Conservation (phyloP, 92 coral and sea anemone genomes). For the Metridium senile region DNA sequence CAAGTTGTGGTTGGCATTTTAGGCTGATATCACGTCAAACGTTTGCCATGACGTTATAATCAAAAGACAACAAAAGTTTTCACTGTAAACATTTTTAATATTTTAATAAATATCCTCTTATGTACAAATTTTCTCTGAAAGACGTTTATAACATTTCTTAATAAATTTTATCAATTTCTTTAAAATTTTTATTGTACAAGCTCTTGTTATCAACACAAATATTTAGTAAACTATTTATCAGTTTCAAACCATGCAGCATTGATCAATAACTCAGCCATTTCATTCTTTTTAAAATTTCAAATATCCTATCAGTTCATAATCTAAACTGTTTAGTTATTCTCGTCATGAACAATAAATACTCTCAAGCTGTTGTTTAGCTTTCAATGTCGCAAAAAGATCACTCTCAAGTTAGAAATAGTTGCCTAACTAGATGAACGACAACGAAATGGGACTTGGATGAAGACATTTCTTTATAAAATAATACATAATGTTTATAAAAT, state of each 20-base stretch:
- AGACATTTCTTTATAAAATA: not conserved
- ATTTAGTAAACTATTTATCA: not conserved
- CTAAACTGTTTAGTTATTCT: not conserved
- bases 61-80: not conserved
- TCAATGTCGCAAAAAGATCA: not conserved
- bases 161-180: not conserved
- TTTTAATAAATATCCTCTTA: constrained; percentile 30
- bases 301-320: not conserved
- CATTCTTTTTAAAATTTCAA: not conserved
- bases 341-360: constrained; percentile 9
- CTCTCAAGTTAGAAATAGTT: not conserved
- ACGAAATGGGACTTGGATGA: constrained; percentile 11
- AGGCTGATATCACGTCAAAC: no score
- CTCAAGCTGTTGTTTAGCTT: not conserved
- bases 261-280: not conserved
- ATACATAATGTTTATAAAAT: not conserved
- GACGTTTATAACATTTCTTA: not conserved
- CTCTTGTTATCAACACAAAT: not conserved
- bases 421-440: not conserved
- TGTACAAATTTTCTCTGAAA: constrained; percentile 16
- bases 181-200: constrained; percentile 1
- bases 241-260: not conserved
- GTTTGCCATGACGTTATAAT: not conserved
- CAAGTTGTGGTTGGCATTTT: not conserved
- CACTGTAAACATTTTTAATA: constrained; percentile 9